Evolutionary conservation across 2,797 vertebrate genomes (phyloP), one percentile per base, ranked within the genome.

Genomic region (Ctenosaura bakeri): DNA sequence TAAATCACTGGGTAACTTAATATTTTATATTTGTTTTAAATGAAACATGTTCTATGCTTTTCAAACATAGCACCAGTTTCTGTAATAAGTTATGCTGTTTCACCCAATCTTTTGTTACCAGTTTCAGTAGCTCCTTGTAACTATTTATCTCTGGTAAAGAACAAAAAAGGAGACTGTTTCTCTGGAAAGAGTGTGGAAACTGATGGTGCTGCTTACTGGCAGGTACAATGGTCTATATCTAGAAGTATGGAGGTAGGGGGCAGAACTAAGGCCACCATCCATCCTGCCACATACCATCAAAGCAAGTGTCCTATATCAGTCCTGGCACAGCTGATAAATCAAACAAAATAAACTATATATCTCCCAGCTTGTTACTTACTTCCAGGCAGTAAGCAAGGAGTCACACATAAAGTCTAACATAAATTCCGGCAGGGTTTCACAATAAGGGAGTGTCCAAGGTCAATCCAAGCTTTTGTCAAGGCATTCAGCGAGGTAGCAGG

Each of bases 21-120:
- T 83, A n/a, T 77, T 89, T 85, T 84, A 14, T 32, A 18, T 42
- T 4, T 69, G 32, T 73, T 84, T 78, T 85, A 87, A 89, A 29
- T 78, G 24, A 78, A 89, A 29, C 10, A n/a, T 89, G 32, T 77
- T 12, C 14, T 77, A 32, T 78, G 20, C 14, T 42, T 62, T 91
- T 94, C 91, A 85, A 90, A 86, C 29, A 64, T 4, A 80, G 84
- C 59, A n/a, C 87, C 13, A 83, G 88, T 91, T 24, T 22, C 76
- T 91, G 52, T 91, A 81, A 89, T 86, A 85, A 56, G 12, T 86
- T 56, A 89, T 76, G 89, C 78, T 83, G 18, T 3, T 78, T 90
- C 89, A 50, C 38, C 62, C 80, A 56, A 54, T 90, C 64, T 94
- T 94, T 91, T 92, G 42, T 81, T 78, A 74, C 0, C 73, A 62